These are phyloP conservation scores for Tetragonula carbonaria DNA, from an alignment of 2,888 invertebrate species.

Conservation along the genomic window DNA sequence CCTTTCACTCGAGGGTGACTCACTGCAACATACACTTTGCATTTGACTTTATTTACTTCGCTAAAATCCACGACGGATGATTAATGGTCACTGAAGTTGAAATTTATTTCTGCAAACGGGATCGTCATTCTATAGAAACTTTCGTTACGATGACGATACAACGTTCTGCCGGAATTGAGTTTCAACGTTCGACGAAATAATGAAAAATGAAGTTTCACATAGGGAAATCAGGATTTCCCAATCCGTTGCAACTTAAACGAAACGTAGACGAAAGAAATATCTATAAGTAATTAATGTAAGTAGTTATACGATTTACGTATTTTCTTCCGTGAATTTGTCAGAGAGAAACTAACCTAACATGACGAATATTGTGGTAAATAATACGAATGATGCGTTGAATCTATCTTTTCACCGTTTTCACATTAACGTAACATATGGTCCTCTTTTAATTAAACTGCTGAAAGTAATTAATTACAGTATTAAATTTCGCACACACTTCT, in stretches of 20 bases:
- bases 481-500: not conserved
- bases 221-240: not conserved
- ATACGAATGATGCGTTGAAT: not conserved
- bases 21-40: no score
- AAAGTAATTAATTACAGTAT: not conserved
- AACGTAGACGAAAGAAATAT: not conserved
- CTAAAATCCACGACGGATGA: not conserved
- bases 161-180: not conserved
- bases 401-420: not conserved
- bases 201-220: not conserved
- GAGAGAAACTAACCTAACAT: not conserved
- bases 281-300: not conserved
- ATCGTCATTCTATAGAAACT: not conserved
- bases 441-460: constrained; percentile 1
- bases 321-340: not conserved
- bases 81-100: not conserved
- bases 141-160: not conserved
- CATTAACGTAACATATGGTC: constrained; percentile 5
- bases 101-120: not conserved
- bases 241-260: not conserved
- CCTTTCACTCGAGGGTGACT: no score
- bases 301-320: not conserved
- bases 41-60: not conserved
- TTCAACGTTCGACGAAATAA: not conserved
- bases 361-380: not conserved